Evolutionary conservation across 2,888 invertebrate genomes (phyloP).

Genomic region (Dastarcus helophoroides): DNA sequence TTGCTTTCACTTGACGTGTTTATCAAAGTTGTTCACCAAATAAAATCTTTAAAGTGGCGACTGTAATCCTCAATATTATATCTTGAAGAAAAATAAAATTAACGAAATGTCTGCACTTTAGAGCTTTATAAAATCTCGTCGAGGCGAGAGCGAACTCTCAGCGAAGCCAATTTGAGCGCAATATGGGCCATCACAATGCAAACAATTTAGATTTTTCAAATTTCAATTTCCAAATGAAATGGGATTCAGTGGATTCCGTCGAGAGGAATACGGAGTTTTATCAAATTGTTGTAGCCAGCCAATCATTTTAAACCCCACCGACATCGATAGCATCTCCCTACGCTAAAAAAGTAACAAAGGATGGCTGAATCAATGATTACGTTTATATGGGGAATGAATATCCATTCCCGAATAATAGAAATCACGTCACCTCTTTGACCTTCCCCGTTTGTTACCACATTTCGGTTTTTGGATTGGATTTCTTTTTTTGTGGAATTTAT

Average conservation of each 20-base stretch:
- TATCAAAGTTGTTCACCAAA: too few species aligned
- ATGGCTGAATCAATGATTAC: conserved; percentile 20
- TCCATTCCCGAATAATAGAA: conserved; percentile 27
- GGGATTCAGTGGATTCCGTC: conserved; percentile 24
- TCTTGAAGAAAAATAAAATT: too few species aligned
- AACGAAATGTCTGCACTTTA: too few species aligned
- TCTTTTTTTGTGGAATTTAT: background rate
- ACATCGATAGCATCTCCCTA: conserved; percentile 5
- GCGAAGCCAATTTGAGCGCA: background rate
- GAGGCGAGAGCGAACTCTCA: conserved; percentile 1
- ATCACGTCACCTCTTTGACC: conserved; percentile 24
- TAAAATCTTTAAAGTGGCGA: too few species aligned
- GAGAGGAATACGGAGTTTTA: background rate
- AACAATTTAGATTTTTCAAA: conserved; percentile 28
- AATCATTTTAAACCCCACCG: conserved; percentile 1
- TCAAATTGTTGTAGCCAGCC: background rate
- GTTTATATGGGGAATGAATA: conserved; percentile 27
- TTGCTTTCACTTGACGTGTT: too few species aligned
- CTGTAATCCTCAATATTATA: too few species aligned
- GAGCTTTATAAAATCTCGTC: too few species aligned
- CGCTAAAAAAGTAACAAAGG: conserved; percentile 5
- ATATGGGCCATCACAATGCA: conserved; percentile 18
- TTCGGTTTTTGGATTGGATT: background rate
- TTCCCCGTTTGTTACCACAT: background rate
- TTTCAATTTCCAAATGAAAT: conserved; percentile 33